Conservation (phyloP, 2,113 vertebrate species). For the Cavia porcellus region DNA sequence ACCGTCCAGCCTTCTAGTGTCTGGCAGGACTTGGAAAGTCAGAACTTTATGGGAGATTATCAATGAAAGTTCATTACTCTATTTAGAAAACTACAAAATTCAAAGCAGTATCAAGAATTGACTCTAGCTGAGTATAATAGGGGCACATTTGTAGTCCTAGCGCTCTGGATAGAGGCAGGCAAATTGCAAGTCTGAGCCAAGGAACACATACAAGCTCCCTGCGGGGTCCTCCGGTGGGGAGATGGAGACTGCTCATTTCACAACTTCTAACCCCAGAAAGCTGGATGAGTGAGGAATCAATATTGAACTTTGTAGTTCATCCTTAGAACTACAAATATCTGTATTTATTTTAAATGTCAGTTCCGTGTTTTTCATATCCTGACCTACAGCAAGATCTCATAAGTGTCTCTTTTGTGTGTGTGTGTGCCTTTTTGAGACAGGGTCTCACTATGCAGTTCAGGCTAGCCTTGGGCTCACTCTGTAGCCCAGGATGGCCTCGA, state of each 20-base stretch:
- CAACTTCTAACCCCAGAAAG: not conserved
- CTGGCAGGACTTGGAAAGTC: slow-evolving; percentile 22
- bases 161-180: not conserved
- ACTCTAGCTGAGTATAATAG: not conserved
- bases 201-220: not conserved
- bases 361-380: not conserved
- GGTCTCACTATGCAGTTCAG: too few species aligned
- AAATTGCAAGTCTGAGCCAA: not conserved
- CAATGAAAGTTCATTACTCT: not conserved
- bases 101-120: slow-evolving; percentile 26
- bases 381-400: slow-evolving; percentile 7
- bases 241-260: not conserved
- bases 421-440: not conserved
- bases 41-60: not conserved
- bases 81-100: slow-evolving; percentile 27
- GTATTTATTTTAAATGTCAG: slow-evolving; percentile 46
- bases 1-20: not conserved
- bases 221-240: not conserved
- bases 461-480: too few species aligned
- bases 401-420: too few species aligned
- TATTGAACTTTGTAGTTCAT: slow-evolving; percentile 10
- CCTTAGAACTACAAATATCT: not conserved
- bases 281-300: slow-evolving; percentile 22
- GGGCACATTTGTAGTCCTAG: not conserved
- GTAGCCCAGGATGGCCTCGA: too few species aligned